Evolutionary conservation across 1,140 invertebrate species (phyloP).

Genomic region (Micrasema longulum): DNA sequence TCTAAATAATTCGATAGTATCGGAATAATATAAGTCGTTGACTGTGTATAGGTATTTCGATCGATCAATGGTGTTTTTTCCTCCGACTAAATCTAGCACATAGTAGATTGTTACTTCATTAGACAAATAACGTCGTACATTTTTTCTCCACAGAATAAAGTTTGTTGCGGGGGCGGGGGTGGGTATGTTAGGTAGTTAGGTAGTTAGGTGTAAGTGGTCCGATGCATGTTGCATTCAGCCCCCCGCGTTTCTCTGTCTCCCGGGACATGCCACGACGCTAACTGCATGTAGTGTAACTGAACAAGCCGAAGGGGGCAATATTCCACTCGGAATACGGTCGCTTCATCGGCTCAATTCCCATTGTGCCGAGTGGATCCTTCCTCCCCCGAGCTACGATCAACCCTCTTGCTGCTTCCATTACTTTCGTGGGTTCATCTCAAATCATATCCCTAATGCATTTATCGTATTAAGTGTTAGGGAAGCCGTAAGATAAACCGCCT

Average conservation of each 20-base stretch:
- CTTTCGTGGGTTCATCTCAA: slow-evolving; percentile 2
- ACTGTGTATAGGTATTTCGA: too few species aligned
- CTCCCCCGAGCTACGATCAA: slow-evolving; percentile 11
- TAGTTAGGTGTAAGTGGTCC: slow-evolving; percentile 22
- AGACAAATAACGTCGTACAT: slow-evolving; percentile 2
- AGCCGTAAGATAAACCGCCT: too few species aligned
- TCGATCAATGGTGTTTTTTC: too few species aligned
- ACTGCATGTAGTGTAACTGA: slow-evolving; percentile 23
- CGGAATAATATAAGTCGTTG: too few species aligned
- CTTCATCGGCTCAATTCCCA: slow-evolving; percentile 29
- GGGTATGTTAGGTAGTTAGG: background rate
- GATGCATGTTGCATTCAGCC: slow-evolving; percentile 12
- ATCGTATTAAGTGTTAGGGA: too few species aligned
- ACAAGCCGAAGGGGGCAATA: slow-evolving; percentile 12
- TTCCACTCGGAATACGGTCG: slow-evolving; percentile 18
- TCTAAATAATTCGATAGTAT: too few species aligned
- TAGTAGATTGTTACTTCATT: slow-evolving; percentile 20
- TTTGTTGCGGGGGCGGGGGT: background rate
- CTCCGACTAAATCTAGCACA: too few species aligned
- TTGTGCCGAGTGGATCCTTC: slow-evolving; percentile 24
- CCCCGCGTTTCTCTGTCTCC: background rate
- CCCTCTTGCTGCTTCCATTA: slow-evolving; percentile 12
- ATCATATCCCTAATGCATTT: background rate
- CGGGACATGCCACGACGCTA: slow-evolving; percentile 6
- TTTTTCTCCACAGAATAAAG: background rate